These are phyloP conservation scores for Macrosteles quadrilineatus DNA, from an alignment of 1,140 invertebrate genomes.

Conservation along the genomic window DNA sequence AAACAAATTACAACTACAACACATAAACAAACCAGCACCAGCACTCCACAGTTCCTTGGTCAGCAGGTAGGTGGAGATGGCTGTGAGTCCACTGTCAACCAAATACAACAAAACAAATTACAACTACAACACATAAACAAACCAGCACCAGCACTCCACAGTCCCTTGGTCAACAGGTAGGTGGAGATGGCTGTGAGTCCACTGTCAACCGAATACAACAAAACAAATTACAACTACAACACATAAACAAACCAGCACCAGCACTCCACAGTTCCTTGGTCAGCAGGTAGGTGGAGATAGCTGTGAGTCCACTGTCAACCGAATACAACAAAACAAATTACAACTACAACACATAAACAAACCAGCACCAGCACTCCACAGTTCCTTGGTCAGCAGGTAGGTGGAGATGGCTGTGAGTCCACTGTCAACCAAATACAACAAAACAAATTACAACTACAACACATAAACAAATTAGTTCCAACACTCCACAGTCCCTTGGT, in stretches of 20 bases:
- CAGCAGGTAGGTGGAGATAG: constrained; percentile 95
- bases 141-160: constrained; percentile 96
- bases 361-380: constrained; percentile 96
- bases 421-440: too few relatives aligned
- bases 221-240: constrained; percentile 25
- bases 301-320: constrained; percentile 85
- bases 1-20: constrained; percentile 25
- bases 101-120: constrained; percentile 47
- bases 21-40: constrained; percentile 95
- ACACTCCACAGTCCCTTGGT: constrained; percentile 98
- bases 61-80: constrained; percentile 95
- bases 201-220: constrained; percentile 61
- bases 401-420: constrained; percentile 97
- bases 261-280: constrained; percentile 98
- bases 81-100: constrained; percentile 85
- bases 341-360: constrained; percentile 67
- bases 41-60: constrained; percentile 98
- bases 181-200: constrained; percentile 97
- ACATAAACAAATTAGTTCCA: constrained; percentile 95
- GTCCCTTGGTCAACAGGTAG: constrained; percentile 95
- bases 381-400: constrained; percentile 95
- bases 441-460: too few relatives aligned
- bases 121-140: constrained; percentile 67
- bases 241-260: constrained; percentile 95
- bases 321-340: constrained; percentile 47